Evolutionary conservation across 2,888 invertebrate genomes (phyloP).

Genomic region (Nomada flava): DNA sequence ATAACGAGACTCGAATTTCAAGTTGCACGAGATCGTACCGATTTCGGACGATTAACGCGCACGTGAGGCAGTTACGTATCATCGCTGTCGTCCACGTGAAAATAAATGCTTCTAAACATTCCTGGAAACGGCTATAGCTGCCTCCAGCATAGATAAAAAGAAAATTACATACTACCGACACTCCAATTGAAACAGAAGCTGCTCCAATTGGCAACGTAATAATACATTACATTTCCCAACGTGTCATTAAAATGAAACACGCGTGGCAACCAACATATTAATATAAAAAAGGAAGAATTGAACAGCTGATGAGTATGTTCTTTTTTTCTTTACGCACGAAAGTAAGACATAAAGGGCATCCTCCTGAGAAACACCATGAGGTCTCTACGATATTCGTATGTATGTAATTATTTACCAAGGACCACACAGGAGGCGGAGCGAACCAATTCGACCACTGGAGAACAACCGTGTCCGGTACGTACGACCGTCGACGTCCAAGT

Average conservation of each 20-base stretch:
- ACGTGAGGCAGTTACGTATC: neutral
- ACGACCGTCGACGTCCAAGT: conserved; percentile 55
- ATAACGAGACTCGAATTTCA: conserved; percentile 1
- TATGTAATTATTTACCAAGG: conserved; percentile 46
- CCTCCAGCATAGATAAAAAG: neutral
- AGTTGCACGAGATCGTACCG: neutral
- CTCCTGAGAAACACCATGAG: neutral
- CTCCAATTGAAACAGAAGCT: neutral
- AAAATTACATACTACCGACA: neutral
- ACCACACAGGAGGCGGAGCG: conserved; percentile 60
- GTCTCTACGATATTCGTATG: neutral
- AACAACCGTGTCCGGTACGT: conserved; percentile 51
- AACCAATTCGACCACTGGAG: conserved; percentile 44
- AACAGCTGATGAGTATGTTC: too few relatives aligned
- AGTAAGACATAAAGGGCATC: too few relatives aligned
- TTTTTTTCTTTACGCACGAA: neutral
- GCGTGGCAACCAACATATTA: too few relatives aligned
- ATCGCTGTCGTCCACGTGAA: neutral
- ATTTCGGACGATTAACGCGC: conserved; percentile 21
- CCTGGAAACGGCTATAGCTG: neutral
- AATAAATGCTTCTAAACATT: neutral
- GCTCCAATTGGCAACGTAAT: too few relatives aligned
- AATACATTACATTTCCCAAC: too few relatives aligned
- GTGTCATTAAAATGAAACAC: too few relatives aligned
- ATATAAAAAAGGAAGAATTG: too few relatives aligned